Conservation (phyloP, 2,888 invertebrate species). For the Hyles lineata region DNA sequence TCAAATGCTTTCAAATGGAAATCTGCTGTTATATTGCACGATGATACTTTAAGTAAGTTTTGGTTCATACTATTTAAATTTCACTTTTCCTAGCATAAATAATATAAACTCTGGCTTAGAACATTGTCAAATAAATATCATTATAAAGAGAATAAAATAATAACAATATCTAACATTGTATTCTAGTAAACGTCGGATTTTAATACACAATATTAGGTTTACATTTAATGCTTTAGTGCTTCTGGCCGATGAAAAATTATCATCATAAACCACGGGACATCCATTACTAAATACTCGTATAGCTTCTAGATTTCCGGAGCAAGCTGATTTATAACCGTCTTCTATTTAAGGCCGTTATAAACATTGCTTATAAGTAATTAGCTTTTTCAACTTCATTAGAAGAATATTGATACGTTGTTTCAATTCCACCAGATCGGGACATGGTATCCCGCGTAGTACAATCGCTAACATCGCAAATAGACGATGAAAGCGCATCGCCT, state of each 20-base stretch:
- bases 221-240: too few species aligned
- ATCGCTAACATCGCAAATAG: conserved; percentile 82
- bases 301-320: too few species aligned
- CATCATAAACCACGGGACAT: too few species aligned
- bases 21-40: conserved; percentile 89
- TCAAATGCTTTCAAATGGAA: conserved; percentile 88
- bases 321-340: too few species aligned
- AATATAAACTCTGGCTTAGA: neutral
- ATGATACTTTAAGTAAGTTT: conserved; percentile 88
- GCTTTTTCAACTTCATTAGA: too few species aligned
- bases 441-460: conserved; percentile 87
- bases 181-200: neutral
- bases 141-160: neutral
- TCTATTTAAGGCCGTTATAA: too few species aligned
- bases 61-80: neutral
- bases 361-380: too few species aligned
- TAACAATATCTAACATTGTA: neutral
- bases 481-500: conserved; percentile 70
- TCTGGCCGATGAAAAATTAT: too few species aligned
- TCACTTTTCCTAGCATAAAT: neutral
- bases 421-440: conserved; percentile 81
- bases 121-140: neutral
- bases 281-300: too few species aligned
- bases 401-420: neutral
- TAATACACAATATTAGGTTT: too few species aligned